A percentile compares a stretch with the other conserved stretches of the same genome.
Evolutionary conservation across 2,797 vertebrate genomes (phyloP).

Genomic region (Gobionotothen gibberifrons): DNA sequence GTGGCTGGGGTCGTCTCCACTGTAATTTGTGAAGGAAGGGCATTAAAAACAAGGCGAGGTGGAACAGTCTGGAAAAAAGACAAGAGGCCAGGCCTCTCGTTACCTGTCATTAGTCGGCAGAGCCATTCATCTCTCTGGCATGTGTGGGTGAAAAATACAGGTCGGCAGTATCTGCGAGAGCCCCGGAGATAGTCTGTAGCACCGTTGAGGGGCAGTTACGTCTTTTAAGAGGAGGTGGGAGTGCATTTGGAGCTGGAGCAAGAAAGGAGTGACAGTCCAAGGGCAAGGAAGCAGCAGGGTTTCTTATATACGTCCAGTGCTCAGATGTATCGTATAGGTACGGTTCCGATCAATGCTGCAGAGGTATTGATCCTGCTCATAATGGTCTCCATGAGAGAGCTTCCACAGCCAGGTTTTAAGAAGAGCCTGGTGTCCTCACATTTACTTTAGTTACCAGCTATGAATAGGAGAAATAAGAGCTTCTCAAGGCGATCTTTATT

Average conservation of each 20-base stretch:
- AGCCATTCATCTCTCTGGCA: conserved; percentile 73
- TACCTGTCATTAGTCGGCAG: conserved; percentile 66
- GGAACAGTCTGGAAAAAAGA: conserved; percentile 19
- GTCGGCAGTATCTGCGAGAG: conserved; percentile 1
- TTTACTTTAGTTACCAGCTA: conserved; percentile 40
- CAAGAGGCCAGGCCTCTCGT: conserved; percentile 40
- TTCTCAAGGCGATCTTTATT: conserved; percentile 35
- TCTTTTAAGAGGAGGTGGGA: background rate
- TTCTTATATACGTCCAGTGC: conserved; percentile 7
- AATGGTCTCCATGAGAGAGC: conserved; percentile 26
- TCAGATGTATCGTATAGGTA: conserved; percentile 24
- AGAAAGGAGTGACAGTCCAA: conserved; percentile 14
- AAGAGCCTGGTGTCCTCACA: conserved; percentile 30
- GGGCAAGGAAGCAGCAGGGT: conserved; percentile 16
- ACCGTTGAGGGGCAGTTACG: background rate
- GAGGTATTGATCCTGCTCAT: conserved; percentile 56
- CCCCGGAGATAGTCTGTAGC: background rate
- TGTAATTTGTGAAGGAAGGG: conserved; percentile 76
- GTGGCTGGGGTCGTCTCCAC: conserved; percentile 41
- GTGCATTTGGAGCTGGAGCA: background rate
- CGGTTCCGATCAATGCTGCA: conserved; percentile 35
- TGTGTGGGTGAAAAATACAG: conserved; percentile 42
- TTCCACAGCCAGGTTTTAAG: conserved; percentile 43
- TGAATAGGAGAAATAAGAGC: conserved; percentile 54
- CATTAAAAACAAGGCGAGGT: conserved; percentile 51